Conservation (phyloP, 2,113 vertebrate species). For the Oxyruncus cristatus region DNA sequence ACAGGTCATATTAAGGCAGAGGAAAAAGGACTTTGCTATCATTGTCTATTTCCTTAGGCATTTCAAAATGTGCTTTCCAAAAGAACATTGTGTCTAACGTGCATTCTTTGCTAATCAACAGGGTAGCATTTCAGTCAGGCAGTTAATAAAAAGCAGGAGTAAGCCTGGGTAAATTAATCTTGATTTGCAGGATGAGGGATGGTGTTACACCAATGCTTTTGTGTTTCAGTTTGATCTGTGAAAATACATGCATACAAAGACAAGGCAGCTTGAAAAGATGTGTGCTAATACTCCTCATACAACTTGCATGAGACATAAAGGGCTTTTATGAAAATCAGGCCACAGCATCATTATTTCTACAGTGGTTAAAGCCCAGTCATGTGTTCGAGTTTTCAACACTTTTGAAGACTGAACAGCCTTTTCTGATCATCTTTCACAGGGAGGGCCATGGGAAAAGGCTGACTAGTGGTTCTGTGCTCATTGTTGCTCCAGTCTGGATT, state of each 20-base stretch:
- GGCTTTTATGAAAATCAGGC: background rate
- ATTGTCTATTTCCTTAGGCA: constrained; percentile 39
- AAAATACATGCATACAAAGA: background rate
- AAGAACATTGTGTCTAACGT: background rate
- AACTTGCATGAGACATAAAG: background rate
- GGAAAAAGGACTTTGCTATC: background rate
- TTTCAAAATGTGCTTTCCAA: background rate
- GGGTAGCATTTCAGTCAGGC: constrained; percentile 31
- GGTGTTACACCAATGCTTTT: background rate
- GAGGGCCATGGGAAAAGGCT: background rate
- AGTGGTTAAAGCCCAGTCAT: background rate
- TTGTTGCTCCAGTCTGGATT: background rate
- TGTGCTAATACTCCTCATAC: background rate
- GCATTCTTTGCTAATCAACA: constrained; percentile 48
- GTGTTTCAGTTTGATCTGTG: background rate
- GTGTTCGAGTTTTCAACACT: background rate
- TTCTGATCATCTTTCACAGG: background rate
- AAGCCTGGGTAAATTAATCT: background rate
- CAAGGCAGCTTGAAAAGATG: background rate
- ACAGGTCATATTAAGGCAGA: background rate
- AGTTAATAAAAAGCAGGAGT: constrained; percentile 33
- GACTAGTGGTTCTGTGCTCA: background rate
- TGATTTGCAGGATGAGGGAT: background rate
- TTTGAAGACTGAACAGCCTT: background rate
- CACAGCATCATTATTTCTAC: background rate